Evolutionary conservation across 2,797 vertebrate genomes (phyloP).

Genomic region (Catharus ustulatus): DNA sequence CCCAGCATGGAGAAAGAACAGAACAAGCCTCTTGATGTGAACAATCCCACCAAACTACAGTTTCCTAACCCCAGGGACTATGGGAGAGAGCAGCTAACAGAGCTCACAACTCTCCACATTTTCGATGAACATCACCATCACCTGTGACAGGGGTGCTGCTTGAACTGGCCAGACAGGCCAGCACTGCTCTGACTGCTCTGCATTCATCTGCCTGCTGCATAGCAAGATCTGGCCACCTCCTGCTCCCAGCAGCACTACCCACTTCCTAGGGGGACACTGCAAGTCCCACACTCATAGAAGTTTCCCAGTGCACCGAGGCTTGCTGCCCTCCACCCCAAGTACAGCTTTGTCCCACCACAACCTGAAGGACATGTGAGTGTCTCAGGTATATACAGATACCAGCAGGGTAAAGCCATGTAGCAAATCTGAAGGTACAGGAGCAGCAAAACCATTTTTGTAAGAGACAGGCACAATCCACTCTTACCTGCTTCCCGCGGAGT

Average conservation of each 20-base stretch:
- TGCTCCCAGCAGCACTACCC: neutral
- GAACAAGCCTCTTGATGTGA: neutral
- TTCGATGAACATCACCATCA: neutral
- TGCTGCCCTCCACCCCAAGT: neutral
- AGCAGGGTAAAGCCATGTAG: rapidly evolving
- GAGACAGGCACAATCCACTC: rapidly evolving
- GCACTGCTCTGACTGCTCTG: rapidly evolving
- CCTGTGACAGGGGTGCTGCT: neutral
- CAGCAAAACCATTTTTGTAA: neutral
- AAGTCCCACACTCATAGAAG: rapidly evolving
- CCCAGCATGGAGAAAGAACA: neutral
- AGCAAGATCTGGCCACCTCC: neutral
- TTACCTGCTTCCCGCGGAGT: neutral
- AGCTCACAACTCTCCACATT: rapidly evolving
- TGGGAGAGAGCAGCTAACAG: neutral
- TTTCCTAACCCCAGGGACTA: rapidly evolving
- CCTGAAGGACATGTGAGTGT: rapidly evolving
- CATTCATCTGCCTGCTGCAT: neutral
- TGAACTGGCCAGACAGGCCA: neutral
- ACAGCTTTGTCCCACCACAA: neutral
- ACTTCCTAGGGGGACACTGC: rapidly evolving
- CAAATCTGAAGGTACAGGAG: rapidly evolving
- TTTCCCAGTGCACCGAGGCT: neutral
- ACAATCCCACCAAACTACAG: neutral
- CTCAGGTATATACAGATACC: neutral